These are phyloP conservation scores for Laothoe populi DNA, from an alignment of 2,888 invertebrate genomes.

Conservation along the genomic window DNA sequence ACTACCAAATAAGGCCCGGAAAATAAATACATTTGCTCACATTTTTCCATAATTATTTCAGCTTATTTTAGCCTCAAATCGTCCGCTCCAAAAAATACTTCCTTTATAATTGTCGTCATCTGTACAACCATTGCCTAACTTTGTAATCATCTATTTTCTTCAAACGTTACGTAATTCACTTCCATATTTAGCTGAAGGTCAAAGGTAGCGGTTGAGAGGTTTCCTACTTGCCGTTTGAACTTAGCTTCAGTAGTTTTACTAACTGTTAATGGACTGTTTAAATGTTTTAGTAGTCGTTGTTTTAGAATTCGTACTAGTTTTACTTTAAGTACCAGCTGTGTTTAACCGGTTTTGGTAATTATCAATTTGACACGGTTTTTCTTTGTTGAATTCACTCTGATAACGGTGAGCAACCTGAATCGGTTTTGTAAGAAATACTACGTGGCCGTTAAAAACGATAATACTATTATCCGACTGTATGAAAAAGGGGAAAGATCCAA, in stretches of 20 bases:
- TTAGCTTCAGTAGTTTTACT: neutral
- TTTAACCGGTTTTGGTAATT: neutral
- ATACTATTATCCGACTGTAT: neutral
- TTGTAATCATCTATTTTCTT: neutral
- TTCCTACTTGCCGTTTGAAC: neutral
- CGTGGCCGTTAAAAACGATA: neutral
- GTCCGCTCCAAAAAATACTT: too few relatives aligned
- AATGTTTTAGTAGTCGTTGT: neutral
- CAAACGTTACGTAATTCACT: neutral
- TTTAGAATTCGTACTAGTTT: neutral
- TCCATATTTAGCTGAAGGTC: conserved; percentile 14
- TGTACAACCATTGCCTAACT: neutral
- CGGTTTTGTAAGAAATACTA: neutral
- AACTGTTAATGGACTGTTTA: conserved; percentile 10
- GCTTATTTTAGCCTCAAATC: too few relatives aligned
- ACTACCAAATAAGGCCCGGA: too few relatives aligned
- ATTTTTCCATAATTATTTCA: too few relatives aligned
- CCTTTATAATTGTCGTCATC: neutral
- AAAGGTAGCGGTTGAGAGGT: neutral
- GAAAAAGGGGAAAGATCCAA: too few relatives aligned
- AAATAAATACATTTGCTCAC: too few relatives aligned
- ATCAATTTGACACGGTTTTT: neutral
- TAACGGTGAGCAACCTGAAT: neutral
- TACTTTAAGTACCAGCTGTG: neutral
- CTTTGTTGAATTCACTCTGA: neutral